Base-by-base conservation (phyloP, 2,888 invertebrate species). In the Polymixis flavicincta region DNA sequence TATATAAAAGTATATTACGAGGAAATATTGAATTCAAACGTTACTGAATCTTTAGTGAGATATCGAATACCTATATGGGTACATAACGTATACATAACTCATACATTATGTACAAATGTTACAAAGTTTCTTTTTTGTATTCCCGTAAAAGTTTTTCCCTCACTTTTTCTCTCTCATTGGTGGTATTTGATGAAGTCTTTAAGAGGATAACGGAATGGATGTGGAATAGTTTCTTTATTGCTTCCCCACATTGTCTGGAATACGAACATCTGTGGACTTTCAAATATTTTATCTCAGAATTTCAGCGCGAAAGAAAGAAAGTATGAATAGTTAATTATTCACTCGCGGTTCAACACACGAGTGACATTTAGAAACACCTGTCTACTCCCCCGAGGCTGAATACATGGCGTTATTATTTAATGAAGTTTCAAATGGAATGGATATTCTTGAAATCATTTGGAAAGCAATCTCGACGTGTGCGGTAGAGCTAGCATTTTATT, bases 151-250 rank as follows among this genome's bases (percentile, higher is more conserved):
- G 71, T 71, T 82, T 85, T 86, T 87, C 78, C 83, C 82, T 71
- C 75, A 78, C 72, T 82, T 80, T 85, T 89, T 88, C 84, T 82
- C 76, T 80, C 76, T 87, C 85, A 79, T 80, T 87, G 84, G 70
- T 78, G 77, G 86, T 85, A 89, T 90, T 89, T 89, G 87, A 91
- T 89, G 87, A 88, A 89, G 87, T 84, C 86, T 87, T 87, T 82
- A 86, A 81, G 76, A 84, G 84, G 84, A 87, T 86, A 85, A 84
- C 74, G 79, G 84, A 78, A 87, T 85, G 83, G 71, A 83, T 84
- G 84, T 85, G 75, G 78, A 89, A 91, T 90, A 90, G 89, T 89
- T 90, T 89, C 87, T 90, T 90, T 91, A 91, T 90, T 85, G 86
- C 85, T 84, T 85, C 80, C 83, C 85, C 86, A 84, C 89, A 87